A percentile compares a stretch with the other conserved stretches of the same genome.
These are phyloP conservation scores for Ceramica pisi DNA, from an alignment of 2,888 invertebrate species.

Conservation along the genomic window DNA sequence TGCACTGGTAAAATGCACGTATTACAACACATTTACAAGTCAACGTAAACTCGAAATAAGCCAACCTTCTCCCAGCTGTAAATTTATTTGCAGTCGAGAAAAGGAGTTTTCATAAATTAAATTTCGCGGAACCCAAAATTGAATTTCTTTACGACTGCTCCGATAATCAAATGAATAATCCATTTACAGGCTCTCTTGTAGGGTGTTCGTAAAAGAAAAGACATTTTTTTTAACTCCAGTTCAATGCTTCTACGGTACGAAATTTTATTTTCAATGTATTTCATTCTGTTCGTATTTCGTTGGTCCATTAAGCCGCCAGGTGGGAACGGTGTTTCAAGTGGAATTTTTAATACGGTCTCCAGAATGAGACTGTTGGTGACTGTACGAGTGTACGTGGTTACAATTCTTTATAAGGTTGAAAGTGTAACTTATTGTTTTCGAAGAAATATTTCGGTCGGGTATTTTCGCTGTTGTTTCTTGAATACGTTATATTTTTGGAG, in stretches of 20 bases:
- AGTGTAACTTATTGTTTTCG: constrained; percentile 65
- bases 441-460: constrained; percentile 33
- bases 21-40: constrained; percentile 53
- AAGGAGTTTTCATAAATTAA: constrained; percentile 83
- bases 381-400: constrained; percentile 70
- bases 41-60: constrained; percentile 60
- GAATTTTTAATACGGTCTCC: constrained; percentile 73
- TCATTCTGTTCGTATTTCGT: constrained; percentile 68
- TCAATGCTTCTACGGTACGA: constrained; percentile 32
- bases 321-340: constrained; percentile 73
- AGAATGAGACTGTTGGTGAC: constrained; percentile 65
- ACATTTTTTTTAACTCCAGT: constrained; percentile 43
- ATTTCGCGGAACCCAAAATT: constrained; percentile 84
- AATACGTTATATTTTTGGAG: constrained; percentile 19
- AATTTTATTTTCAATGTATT: constrained; percentile 63
- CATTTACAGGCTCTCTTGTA: constrained; percentile 76
- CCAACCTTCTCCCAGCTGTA: constrained; percentile 72
- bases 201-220: constrained; percentile 69
- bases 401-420: constrained; percentile 63
- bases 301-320: constrained; percentile 73
- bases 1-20: constrained; percentile 32
- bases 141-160: constrained; percentile 85
- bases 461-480: constrained; percentile 18
- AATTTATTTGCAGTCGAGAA: constrained; percentile 82
- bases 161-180: constrained; percentile 89